These are phyloP conservation scores for Polydrusus pterygomalis DNA, from an alignment of 2,888 invertebrate genomes.

Conservation along the genomic window DNA sequence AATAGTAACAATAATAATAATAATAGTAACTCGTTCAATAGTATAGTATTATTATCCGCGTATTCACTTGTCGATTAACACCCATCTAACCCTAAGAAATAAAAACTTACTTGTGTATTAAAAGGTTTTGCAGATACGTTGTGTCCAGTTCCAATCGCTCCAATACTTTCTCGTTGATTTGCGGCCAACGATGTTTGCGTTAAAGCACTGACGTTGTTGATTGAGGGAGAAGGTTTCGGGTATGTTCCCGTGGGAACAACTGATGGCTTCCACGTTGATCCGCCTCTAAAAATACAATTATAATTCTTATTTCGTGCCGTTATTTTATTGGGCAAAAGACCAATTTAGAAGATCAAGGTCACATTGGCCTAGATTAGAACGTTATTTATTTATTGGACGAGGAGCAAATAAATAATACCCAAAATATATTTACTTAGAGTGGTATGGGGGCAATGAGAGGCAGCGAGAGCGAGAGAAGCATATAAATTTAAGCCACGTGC, in stretches of 20 bases:
- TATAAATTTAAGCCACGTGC: too few relatives aligned
- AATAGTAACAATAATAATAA: too few relatives aligned
- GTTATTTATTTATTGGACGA: constrained; percentile 5
- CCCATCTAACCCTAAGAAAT: too few relatives aligned
- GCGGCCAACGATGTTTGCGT: constrained; percentile 92
- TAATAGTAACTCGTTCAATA: too few relatives aligned
- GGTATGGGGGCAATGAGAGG: not conserved
- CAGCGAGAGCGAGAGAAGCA: too few relatives aligned
- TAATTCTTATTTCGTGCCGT: not conserved
- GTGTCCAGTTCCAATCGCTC: constrained; percentile 88
- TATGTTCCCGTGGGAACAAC: constrained; percentile 86
- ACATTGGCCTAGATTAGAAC: constrained; percentile 6
- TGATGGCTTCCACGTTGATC: constrained; percentile 92
- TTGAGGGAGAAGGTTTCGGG: constrained; percentile 77
- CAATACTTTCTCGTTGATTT: constrained; percentile 75
- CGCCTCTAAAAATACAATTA: constrained; percentile 79
- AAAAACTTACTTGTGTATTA: constrained; percentile 63
- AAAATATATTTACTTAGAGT: not conserved
- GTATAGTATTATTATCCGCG: too few relatives aligned
- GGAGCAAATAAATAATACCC: constrained; percentile 4
- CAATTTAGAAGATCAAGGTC: constrained; percentile 61
- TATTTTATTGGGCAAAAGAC: constrained; percentile 59
- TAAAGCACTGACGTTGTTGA: constrained; percentile 80
- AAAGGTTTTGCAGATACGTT: constrained; percentile 93
- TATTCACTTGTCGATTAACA: too few relatives aligned